Conservation (phyloP, 1,140 invertebrate species). For the Sesamia nonagrioides region DNA sequence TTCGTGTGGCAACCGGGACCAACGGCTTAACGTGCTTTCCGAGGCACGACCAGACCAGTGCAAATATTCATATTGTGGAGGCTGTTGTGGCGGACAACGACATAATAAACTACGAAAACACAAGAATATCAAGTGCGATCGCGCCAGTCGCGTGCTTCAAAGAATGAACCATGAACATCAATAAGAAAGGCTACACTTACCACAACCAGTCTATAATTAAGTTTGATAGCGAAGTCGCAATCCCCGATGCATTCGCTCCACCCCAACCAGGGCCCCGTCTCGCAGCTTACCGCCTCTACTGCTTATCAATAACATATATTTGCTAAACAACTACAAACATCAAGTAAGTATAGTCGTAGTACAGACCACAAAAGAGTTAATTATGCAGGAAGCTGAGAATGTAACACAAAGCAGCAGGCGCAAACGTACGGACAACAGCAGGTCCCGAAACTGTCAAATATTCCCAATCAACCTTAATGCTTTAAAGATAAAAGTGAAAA, state of each 20-base stretch:
- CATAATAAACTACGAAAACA: no score
- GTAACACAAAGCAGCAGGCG: background rate
- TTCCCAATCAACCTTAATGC: no score
- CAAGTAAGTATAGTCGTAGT: background rate
- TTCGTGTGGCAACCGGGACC: no score
- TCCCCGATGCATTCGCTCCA: slow-evolving; percentile 80
- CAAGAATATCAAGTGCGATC: no score
- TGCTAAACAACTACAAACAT: slow-evolving; percentile 38
- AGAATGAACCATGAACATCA: background rate
- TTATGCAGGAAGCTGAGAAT: background rate
- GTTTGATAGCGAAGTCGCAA: slow-evolving; percentile 74
- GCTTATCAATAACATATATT: slow-evolving; percentile 39
- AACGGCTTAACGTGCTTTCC: no score
- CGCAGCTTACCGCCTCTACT: slow-evolving; percentile 66
- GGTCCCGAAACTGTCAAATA: no score
- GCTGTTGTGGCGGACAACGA: no score
- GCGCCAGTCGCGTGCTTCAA: background rate
- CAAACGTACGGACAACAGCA: no score
- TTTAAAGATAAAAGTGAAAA: no score
- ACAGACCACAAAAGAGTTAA: background rate
- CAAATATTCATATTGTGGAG: no score
- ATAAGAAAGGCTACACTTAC: slow-evolving; percentile 56
- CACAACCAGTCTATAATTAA: slow-evolving; percentile 76
- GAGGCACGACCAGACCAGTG: no score
- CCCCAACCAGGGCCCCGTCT: slow-evolving; percentile 77